Conservation (phyloP, 2,888 invertebrate genomes). For the Venustoraphidia nigricollis region DNA sequence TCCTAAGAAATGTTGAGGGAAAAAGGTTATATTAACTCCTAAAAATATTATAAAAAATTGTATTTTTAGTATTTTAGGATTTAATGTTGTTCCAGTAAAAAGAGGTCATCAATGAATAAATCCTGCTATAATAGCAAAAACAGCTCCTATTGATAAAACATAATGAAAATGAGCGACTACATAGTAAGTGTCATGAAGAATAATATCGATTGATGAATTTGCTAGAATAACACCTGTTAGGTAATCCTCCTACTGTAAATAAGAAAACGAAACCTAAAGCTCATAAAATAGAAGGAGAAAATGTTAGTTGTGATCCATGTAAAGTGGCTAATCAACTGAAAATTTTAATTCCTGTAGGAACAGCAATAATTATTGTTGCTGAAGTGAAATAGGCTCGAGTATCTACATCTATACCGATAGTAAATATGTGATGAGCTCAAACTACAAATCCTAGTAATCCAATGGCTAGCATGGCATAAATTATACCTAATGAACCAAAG, state of each 20-base stretch:
- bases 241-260: conserved; percentile 62
- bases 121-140: conserved; percentile 62
- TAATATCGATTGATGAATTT: conserved; percentile 63
- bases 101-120: conserved; percentile 56
- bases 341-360: conserved; percentile 74
- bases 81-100: conserved; percentile 45
- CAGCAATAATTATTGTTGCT: conserved; percentile 75
- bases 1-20: conserved; percentile 65
- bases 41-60: conserved; percentile 59
- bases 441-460: conserved; percentile 71
- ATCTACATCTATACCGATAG: conserved; percentile 69
- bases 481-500: conserved; percentile 57
- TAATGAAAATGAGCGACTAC: conserved; percentile 74
- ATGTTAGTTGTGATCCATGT: conserved; percentile 44
- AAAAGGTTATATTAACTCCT: conserved; percentile 65
- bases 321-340: conserved; percentile 62
- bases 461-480: conserved; percentile 74
- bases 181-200: conserved; percentile 71
- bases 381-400: conserved; percentile 73
- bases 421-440: conserved; percentile 76
- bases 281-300: conserved; percentile 44
- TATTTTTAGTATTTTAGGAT: conserved; percentile 42
- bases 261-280: conserved; percentile 60
- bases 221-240: conserved; percentile 53
- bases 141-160: conserved; percentile 64